These are phyloP conservation scores for Limenitis arthemis DNA, from an alignment of 2,888 invertebrate genomes.

Conservation along the genomic window DNA sequence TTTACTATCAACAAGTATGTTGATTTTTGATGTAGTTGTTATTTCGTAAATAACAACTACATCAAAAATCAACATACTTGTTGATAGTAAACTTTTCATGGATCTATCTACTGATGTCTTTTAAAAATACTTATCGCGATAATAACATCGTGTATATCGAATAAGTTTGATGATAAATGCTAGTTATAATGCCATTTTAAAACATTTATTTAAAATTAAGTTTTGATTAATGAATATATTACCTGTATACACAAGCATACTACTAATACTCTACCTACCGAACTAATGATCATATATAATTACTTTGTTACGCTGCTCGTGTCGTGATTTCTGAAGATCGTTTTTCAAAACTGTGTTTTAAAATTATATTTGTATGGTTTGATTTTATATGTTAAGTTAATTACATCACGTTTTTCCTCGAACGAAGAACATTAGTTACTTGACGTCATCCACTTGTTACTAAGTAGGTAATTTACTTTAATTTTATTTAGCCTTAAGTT, in stretches of 20 bases:
- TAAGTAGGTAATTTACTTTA: constrained; percentile 9
- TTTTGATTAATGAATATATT: not conserved
- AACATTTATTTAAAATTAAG: too few relatives aligned
- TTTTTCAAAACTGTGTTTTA: constrained; percentile 2
- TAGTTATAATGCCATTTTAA: too few relatives aligned
- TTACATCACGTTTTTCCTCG: constrained; percentile 14
- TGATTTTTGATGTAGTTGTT: too few relatives aligned
- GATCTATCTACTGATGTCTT: too few relatives aligned
- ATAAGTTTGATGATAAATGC: too few relatives aligned
- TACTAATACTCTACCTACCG: not conserved
- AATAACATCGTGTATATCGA: too few relatives aligned
- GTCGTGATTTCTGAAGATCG: not conserved
- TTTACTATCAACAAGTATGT: too few relatives aligned
- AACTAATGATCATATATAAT: constrained; percentile 8
- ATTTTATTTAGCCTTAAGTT: constrained; percentile 5
- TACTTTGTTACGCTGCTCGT: constrained; percentile 3
- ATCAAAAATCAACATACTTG: too few relatives aligned
- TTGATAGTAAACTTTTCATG: too few relatives aligned
- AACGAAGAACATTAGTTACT: constrained; percentile 16
- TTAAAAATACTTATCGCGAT: too few relatives aligned
- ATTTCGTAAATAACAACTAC: too few relatives aligned
- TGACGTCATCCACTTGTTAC: constrained; percentile 23
- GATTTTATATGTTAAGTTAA: not conserved
- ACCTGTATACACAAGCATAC: not conserved
- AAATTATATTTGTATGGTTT: not conserved